Evolutionary conservation across 1,140 invertebrate species (phyloP).

Genomic region (Polypedilum pembai): DNA sequence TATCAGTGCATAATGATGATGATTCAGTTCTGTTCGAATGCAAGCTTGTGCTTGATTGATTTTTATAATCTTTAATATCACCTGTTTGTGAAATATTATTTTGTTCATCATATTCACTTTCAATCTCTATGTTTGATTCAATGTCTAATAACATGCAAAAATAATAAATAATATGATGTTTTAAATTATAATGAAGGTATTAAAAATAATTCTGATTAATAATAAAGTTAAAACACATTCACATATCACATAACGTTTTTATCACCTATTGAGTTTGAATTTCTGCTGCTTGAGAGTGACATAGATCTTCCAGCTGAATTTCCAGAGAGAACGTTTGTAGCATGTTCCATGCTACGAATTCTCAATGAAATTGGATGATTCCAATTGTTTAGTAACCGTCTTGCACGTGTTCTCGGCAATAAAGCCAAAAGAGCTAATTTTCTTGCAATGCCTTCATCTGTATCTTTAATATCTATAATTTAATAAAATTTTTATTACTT

Average conservation of each 20-base stretch:
- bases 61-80: too few species aligned
- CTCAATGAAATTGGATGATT: conserved; percentile 66
- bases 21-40: too few species aligned
- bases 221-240: not conserved
- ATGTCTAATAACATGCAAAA: not conserved
- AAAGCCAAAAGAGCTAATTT: conserved; percentile 66
- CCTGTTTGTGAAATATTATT: too few species aligned
- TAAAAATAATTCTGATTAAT: conserved; percentile 8
- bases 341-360: conserved; percentile 69
- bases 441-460: conserved; percentile 52
- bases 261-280: conserved; percentile 34
- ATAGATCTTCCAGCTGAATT: conserved; percentile 40
- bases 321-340: conserved; percentile 65
- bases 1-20: too few species aligned
- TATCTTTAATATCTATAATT: conserved; percentile 59
- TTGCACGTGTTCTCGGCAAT: conserved; percentile 63
- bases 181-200: conserved; percentile 20
- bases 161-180: not conserved
- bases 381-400: conserved; percentile 69
- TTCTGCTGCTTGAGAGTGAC: conserved; percentile 32
- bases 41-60: too few species aligned
- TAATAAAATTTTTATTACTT: conserved; percentile 24
- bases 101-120: too few species aligned
- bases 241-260: not conserved
- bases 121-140: not conserved